A percentile compares a stretch with the other conserved stretches of the same genome.
Conservation (phyloP, 2,888 invertebrate species). For the Parnassius orleans region DNA sequence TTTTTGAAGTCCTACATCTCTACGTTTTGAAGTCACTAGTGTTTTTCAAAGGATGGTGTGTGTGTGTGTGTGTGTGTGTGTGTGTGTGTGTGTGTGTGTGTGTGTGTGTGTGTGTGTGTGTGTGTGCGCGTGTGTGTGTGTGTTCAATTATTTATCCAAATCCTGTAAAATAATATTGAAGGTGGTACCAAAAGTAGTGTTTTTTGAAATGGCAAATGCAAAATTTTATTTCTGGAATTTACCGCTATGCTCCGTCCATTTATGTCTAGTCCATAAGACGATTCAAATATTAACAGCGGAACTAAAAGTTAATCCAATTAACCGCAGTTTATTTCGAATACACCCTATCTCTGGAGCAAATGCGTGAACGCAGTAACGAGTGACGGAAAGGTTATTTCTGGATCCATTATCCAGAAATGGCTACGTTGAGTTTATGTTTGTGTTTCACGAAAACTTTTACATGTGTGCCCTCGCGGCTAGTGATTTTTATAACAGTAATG, state of each 20-base stretch:
- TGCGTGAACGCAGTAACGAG: conserved; percentile 53
- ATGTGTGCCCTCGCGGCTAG: conserved; percentile 23
- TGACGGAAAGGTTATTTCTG: conserved; percentile 69
- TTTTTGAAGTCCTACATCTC: too few relatives aligned
- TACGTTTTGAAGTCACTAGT: too few relatives aligned
- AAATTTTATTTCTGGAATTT: too few relatives aligned
- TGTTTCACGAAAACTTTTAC: conserved; percentile 60
- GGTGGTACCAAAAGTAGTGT: too few relatives aligned
- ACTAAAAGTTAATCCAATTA: conserved; percentile 25
- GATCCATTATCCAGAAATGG: conserved; percentile 76
- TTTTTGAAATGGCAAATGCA: too few relatives aligned
- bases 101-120: too few relatives aligned
- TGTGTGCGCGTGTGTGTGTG: too few relatives aligned
- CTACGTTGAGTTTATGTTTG: conserved; percentile 62
- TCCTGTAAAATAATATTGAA: too few relatives aligned
- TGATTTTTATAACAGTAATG: conserved; percentile 9
- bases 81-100: too few relatives aligned
- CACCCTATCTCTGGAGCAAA: conserved; percentile 26
- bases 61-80: too few relatives aligned
- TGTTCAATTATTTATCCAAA: too few relatives aligned
- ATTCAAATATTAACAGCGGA: conserved; percentile 1
- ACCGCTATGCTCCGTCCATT: not conserved
- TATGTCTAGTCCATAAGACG: not conserved
- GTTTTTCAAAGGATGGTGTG: too few relatives aligned
- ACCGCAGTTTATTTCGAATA: conserved; percentile 16